Base-by-base conservation (phyloP, 2,888 invertebrate species). In the Dynastes hyllus region DNA sequence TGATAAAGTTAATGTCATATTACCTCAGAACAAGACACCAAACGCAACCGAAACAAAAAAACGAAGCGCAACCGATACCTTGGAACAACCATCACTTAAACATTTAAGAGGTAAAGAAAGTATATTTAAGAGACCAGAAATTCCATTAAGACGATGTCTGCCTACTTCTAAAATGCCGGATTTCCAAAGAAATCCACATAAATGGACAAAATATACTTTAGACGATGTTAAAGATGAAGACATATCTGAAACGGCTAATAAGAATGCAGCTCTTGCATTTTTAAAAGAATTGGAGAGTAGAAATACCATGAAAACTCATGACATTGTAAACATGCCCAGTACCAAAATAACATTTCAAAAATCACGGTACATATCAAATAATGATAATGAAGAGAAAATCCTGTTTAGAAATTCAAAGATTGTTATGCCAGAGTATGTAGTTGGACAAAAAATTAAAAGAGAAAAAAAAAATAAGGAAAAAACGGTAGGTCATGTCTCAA, bases 341-440 rank as follows among this genome's bases (percentile, higher is more conserved):
- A 79, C 81, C 40, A 88, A 86, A 84, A 86, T 88, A 61, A 81
- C 83, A 6, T 88, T 88, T 79, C 88, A 87, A 79, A 87, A 86
- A 73, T 83, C 85, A 58, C 78, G 80, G 55, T 69, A 77, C 6
- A 79, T 80, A 32, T 71, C 78, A 76, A 65, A 69, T 63, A 70
- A 65, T 13, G 80, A 81, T 8, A 83, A 84, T 22, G 84, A 88
- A n/a, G 85, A 86, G 37, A 91, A 90, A 80, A 88, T 92, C 4
- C 88, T 91, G 73, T 92, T 94, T 83, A 92, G 91, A 85, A 93
- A 91, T 80, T 93, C 92, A 78, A 96, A 95, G 88, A 86, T 95
- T 65, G 89, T 95, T 0, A 94, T 96, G 94, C 96, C 96, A 0
- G 96, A 96, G 85, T 96, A 96, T 91, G 92, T 95, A 16, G 92